These are phyloP conservation scores for Aproaerema taeniolella DNA, from an alignment of 2,888 invertebrate genomes.

Conservation along the genomic window DNA sequence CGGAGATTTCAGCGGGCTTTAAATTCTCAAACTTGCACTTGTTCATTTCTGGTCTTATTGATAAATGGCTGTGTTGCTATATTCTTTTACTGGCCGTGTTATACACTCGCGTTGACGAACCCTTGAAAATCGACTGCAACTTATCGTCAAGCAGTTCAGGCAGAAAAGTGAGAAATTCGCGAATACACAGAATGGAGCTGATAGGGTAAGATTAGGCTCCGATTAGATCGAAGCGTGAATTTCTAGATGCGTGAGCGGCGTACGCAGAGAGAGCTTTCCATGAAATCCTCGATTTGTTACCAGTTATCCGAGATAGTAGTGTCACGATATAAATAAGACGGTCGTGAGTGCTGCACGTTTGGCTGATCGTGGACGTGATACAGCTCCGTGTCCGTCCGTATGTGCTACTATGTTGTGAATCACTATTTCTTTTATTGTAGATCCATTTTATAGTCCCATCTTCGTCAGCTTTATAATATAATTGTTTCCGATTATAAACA, in stretches of 20 bases:
- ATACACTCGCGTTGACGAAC: too few species aligned
- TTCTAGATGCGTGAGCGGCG: constrained; percentile 34
- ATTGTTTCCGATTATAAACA: too few species aligned
- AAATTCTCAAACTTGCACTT: too few species aligned
- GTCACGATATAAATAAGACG: constrained; percentile 41
- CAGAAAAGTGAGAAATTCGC: constrained; percentile 26
- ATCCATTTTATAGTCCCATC: too few species aligned
- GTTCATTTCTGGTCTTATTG: too few species aligned
- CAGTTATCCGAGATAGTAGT: constrained; percentile 37
- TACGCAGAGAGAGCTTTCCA: constrained; percentile 33
- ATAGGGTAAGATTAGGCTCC: constrained; percentile 29
- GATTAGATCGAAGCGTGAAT: constrained; percentile 42
- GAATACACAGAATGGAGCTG: constrained; percentile 28
- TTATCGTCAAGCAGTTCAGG: background rate
- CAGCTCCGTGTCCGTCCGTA: constrained; percentile 26
- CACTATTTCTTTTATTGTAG: background rate
- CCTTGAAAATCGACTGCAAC: too few species aligned
- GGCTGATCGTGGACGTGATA: constrained; percentile 39
- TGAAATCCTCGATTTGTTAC: constrained; percentile 43
- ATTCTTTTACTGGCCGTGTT: too few species aligned
- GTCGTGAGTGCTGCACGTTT: constrained; percentile 39
- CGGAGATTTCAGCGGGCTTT: too few species aligned
- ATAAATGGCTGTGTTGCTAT: too few species aligned
- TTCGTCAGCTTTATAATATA: too few species aligned
- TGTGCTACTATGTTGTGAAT: constrained; percentile 19